A percentile compares a stretch with the other conserved stretches of the same genome.
Evolutionary conservation across 2,888 invertebrate species (phyloP).

Genomic region (Agrotis puta): DNA sequence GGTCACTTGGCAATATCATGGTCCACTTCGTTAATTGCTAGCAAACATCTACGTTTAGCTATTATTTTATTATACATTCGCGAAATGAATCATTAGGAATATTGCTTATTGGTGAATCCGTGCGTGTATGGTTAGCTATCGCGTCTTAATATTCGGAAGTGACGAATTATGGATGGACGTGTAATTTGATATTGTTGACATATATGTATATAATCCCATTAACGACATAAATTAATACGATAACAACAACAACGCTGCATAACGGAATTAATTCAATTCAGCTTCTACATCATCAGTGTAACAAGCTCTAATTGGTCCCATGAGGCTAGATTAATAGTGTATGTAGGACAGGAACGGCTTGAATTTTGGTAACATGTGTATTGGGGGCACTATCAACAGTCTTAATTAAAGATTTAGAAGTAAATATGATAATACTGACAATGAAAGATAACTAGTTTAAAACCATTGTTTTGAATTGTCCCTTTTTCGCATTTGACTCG

Average conservation of each 20-base stretch:
- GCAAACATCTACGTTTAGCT: too few species aligned
- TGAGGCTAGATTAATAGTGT: conserved; percentile 22
- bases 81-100: too few species aligned
- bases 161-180: too few species aligned
- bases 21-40: too few species aligned
- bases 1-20: too few species aligned
- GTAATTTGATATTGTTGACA: not conserved
- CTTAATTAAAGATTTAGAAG: not conserved
- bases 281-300: conserved; percentile 1
- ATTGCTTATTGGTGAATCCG: too few species aligned
- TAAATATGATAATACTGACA: conserved; percentile 2
- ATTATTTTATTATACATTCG: too few species aligned
- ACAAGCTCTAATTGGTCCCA: conserved; percentile 35
- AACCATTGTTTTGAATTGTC: too few species aligned
- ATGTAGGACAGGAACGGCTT: conserved; percentile 5
- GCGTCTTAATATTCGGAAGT: too few species aligned
- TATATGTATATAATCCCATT: conserved; percentile 3
- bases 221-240: not conserved
- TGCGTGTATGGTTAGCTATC: too few species aligned
- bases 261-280: conserved; percentile 17
- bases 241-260: not conserved
- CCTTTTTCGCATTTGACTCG: too few species aligned
- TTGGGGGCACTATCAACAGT: not conserved
- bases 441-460: not conserved
- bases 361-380: conserved; percentile 26